Conservation (phyloP, 2,888 invertebrate species). For the Orthonevra nobilis region DNA sequence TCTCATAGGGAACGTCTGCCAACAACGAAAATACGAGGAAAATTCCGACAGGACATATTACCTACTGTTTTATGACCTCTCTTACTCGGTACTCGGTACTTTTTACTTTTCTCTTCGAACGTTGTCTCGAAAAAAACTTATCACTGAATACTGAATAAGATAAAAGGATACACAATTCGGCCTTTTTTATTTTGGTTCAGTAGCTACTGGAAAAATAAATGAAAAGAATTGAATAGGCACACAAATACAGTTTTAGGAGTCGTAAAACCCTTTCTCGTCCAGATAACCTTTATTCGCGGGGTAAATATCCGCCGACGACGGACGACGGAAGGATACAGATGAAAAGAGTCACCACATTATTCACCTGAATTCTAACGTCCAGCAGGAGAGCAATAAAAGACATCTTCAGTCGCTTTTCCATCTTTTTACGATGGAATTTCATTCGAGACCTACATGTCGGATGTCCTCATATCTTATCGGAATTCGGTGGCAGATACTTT, state of each 20-base stretch:
- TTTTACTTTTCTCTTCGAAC: too few relatives aligned
- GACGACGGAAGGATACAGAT: conserved; percentile 20
- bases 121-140: too few relatives aligned
- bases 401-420: conserved; percentile 26
- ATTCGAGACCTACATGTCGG: conserved; percentile 16
- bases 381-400: conserved; percentile 63
- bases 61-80: background rate
- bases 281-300: conserved; percentile 54
- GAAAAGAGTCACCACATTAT: conserved; percentile 48
- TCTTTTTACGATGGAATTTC: conserved; percentile 63
- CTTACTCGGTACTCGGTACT: too few relatives aligned
- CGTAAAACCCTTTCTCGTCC: conserved; percentile 49
- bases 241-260: conserved; percentile 30
- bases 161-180: too few relatives aligned
- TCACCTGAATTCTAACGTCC: conserved; percentile 54
- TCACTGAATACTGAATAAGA: too few relatives aligned
- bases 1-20: background rate
- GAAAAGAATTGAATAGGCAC: conserved; percentile 16
- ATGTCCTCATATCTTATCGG: conserved; percentile 23
- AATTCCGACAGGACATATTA: too few relatives aligned
- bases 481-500: conserved; percentile 26
- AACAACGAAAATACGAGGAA: too few relatives aligned
- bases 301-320: conserved; percentile 16
- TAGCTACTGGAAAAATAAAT: conserved; percentile 13
- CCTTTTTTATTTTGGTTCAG: background rate